These are phyloP conservation scores for Coregonus clupeaformis DNA, from an alignment of 2,113 vertebrate species.

Conservation along the genomic window DNA sequence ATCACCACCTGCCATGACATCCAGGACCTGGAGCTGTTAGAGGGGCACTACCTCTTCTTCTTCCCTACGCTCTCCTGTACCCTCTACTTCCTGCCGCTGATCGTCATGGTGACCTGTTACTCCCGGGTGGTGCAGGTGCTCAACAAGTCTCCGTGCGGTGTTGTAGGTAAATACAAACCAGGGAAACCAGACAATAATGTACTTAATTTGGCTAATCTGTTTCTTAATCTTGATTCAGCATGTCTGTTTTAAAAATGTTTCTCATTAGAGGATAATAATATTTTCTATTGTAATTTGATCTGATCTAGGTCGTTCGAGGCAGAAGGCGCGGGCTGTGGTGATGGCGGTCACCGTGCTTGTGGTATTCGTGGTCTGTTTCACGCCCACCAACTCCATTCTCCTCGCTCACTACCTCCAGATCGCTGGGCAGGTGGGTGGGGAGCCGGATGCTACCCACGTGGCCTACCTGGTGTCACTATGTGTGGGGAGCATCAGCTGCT, in stretches of 20 bases:
- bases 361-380: slow-evolving; percentile 87
- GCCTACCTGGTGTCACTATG: slow-evolving; percentile 86
- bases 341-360: slow-evolving; percentile 83
- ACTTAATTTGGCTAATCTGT: no score
- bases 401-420: slow-evolving; percentile 80
- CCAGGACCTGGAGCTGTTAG: slow-evolving; percentile 33
- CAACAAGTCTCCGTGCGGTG: slow-evolving; percentile 45
- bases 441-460: slow-evolving; percentile 78
- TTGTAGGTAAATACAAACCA: slow-evolving; percentile 18
- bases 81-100: slow-evolving; percentile 85
- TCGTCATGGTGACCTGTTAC: slow-evolving; percentile 81
- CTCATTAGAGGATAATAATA: no score
- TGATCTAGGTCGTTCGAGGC: slow-evolving; percentile 54
- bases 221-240: no score
- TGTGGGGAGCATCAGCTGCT: slow-evolving; percentile 87
- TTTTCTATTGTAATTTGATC: no score
- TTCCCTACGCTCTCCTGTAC: slow-evolving; percentile 78
- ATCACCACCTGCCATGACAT: slow-evolving; percentile 21
- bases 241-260: no score
- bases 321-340: slow-evolving; percentile 79
- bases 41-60: slow-evolving; percentile 74
- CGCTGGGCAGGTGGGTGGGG: slow-evolving; percentile 19
- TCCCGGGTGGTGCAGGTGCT: slow-evolving; percentile 76
- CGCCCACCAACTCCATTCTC: slow-evolving; percentile 86
- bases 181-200: no score